Percentiles rank a stretch among this genome's conserved stretches.
Evolutionary conservation across 2,888 invertebrate genomes (phyloP).

Genomic region (Monochamus alternatus): DNA sequence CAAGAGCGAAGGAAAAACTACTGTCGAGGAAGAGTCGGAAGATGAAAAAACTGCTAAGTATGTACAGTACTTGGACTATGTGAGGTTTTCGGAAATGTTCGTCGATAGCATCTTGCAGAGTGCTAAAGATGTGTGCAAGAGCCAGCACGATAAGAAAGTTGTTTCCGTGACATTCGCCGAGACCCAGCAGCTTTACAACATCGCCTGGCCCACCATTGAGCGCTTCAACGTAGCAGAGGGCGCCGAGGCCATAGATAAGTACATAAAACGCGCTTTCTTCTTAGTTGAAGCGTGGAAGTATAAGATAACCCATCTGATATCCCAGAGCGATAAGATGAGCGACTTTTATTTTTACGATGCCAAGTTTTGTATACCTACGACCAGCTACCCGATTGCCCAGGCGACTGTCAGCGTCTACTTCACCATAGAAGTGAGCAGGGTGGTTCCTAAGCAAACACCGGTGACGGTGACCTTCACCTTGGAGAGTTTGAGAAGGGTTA

Average conservation of each 20-base stretch:
- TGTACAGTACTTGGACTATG: not conserved
- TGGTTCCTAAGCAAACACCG: not conserved
- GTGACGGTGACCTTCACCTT: not conserved
- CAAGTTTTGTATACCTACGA: slow-evolving; percentile 1
- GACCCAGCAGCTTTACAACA: not conserved
- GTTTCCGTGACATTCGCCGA: not conserved
- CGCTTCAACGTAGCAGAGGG: not conserved
- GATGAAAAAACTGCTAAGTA: not conserved
- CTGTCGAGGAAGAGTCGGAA: not conserved
- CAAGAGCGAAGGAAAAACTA: not conserved
- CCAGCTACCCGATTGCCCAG: not conserved
- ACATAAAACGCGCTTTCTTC: not conserved
- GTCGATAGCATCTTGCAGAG: not conserved
- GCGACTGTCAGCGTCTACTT: slow-evolving; percentile 1
- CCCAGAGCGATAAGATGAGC: not conserved
- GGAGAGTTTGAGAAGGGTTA: slow-evolving; percentile 3
- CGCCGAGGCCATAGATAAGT: not conserved
- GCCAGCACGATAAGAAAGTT: not conserved
- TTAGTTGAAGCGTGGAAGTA: not conserved
- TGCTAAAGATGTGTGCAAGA: not conserved
- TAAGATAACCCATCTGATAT: not conserved
- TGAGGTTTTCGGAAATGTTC: not conserved
- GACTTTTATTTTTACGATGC: not conserved
- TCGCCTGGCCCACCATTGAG: slow-evolving; percentile 3
- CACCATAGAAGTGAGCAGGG: not conserved